A percentile compares a stretch with the other conserved stretches of the same genome.
These are phyloP conservation scores for Nomada lathburiana DNA, from an alignment of 2,888 invertebrate genomes.

Conservation along the genomic window DNA sequence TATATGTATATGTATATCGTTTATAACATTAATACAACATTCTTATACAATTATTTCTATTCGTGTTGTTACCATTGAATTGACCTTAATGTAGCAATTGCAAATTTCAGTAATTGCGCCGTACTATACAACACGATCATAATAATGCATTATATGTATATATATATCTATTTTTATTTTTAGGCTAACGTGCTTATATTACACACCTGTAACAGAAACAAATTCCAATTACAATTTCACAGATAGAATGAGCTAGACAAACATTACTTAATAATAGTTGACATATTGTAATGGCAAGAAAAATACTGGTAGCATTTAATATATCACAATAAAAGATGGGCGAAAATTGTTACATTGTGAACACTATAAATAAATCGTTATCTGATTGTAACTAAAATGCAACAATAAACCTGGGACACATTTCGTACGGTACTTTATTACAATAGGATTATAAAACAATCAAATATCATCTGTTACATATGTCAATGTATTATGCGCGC, in stretches of 20 bases:
- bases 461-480: constrained; percentile 39
- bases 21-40: not conserved
- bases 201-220: not conserved
- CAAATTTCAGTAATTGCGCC: not conserved
- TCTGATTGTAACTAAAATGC: constrained; percentile 32
- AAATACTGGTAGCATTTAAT: not conserved
- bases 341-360: not conserved
- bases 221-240: constrained; percentile 8
- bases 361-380: not conserved
- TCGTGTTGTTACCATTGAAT: not conserved
- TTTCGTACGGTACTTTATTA: constrained; percentile 48
- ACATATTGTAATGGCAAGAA: constrained; percentile 15
- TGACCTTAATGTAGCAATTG: not conserved
- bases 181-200: not conserved
- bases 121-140: not conserved
- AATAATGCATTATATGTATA: not conserved
- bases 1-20: not conserved
- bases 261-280: constrained; percentile 15
- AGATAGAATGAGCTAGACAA: constrained; percentile 3
- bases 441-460: constrained; percentile 46
- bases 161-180: not conserved
- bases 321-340: constrained; percentile 5
- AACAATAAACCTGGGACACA: constrained; percentile 25
- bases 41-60: not conserved
- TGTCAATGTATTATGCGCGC: constrained; percentile 35